A percentile compares a stretch with the other conserved stretches of the same genome.
Evolutionary conservation across 1,140 invertebrate species (phyloP).

Genomic region (Lasaia peninsularis): DNA sequence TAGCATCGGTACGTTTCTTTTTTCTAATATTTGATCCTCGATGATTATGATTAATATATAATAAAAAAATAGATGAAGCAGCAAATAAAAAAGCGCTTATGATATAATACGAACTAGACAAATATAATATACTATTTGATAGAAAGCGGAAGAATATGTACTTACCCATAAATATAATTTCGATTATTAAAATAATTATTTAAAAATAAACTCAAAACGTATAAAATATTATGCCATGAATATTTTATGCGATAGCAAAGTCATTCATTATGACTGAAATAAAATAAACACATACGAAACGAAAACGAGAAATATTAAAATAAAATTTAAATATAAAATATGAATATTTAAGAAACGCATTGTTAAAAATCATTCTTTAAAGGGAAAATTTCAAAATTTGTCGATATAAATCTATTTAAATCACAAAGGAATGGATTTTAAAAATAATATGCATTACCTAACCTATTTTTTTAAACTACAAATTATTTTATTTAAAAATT

Average conservation of each 20-base stretch:
- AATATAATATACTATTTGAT: neutral
- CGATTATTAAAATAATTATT: neutral
- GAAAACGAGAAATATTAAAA: neutral
- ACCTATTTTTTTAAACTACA: neutral
- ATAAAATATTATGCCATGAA: neutral
- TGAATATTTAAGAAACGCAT: too few relatives aligned
- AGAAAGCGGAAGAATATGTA: neutral
- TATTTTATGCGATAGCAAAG: slow-evolving; percentile 4
- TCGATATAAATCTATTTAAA: too few relatives aligned
- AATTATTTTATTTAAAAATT: neutral
- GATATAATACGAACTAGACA: slow-evolving; percentile 1
- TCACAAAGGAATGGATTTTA: neutral
- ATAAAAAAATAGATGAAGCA: slow-evolving; percentile 28
- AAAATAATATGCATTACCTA: neutral
- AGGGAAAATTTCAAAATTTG: too few relatives aligned
- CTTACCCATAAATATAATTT: neutral
- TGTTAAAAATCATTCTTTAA: too few relatives aligned
- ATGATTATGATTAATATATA: slow-evolving; percentile 22
- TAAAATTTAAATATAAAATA: neutral
- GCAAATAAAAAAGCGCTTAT: slow-evolving; percentile 18
- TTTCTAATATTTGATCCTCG: neutral
- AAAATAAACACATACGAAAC: neutral
- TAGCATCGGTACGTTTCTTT: too few relatives aligned
- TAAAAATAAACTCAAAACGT: neutral
- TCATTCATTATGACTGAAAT: neutral